A percentile compares a stretch with the other conserved stretches of the same genome.
Conservation (phyloP, 2,888 invertebrate genomes). For the Zygaena filipendulae region DNA sequence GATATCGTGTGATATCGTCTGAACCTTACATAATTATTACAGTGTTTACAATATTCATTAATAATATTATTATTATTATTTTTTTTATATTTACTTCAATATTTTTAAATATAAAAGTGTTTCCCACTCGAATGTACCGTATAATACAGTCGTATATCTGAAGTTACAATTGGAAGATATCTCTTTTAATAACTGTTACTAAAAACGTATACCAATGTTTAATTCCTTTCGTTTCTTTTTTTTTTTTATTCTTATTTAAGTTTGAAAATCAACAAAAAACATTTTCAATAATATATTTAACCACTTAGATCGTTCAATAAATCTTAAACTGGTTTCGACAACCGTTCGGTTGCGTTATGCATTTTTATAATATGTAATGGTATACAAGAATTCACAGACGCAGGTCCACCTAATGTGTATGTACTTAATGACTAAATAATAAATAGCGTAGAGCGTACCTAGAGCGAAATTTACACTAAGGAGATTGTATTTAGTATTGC, state of each 20-base stretch:
- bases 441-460: slow-evolving; percentile 62
- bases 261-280: too few relatives aligned
- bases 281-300: slow-evolving; percentile 38
- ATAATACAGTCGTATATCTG: slow-evolving; percentile 64
- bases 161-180: slow-evolving; percentile 60
- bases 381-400: slow-evolving; percentile 64
- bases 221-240: too few relatives aligned
- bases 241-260: too few relatives aligned
- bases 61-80: slow-evolving; percentile 61
- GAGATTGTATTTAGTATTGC: slow-evolving; percentile 57
- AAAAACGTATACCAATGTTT: slow-evolving; percentile 82
- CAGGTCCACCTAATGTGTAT: slow-evolving; percentile 51
- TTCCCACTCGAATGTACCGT: slow-evolving; percentile 55
- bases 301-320: not conserved
- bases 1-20: too few relatives aligned
- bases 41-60: not conserved
- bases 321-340: slow-evolving; percentile 27
- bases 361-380: slow-evolving; percentile 60
- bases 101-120: slow-evolving; percentile 63
- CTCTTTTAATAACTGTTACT: slow-evolving; percentile 43
- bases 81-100: slow-evolving; percentile 48
- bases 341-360: slow-evolving; percentile 50
- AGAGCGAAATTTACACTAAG: slow-evolving; percentile 61
- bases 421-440: slow-evolving; percentile 65
- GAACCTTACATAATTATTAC: too few relatives aligned